Conservation (phyloP, 1,140 invertebrate genomes). For the Mamestra configurata region DNA sequence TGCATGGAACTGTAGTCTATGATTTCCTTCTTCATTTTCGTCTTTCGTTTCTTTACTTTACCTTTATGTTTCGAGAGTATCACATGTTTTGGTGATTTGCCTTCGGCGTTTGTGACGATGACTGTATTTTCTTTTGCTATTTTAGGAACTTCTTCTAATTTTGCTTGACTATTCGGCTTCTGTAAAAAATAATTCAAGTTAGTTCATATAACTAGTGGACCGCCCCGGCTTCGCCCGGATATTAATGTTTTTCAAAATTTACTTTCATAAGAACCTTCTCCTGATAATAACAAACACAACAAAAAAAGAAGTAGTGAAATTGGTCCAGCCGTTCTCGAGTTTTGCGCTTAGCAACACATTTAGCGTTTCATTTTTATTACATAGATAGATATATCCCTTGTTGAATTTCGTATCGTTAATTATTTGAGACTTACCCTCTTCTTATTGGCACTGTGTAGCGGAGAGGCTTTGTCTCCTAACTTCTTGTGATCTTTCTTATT, state of each 20-base stretch:
- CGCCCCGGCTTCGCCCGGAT: no score
- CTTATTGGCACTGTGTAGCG: conserved; percentile 83
- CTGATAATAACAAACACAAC: no score
- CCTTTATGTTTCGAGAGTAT: conserved; percentile 85
- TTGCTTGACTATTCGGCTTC: conserved; percentile 75
- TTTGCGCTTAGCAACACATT: no score
- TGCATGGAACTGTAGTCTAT: conserved; percentile 93
- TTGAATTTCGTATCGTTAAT: neutral
- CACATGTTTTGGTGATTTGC: conserved; percentile 84
- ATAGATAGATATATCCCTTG: neutral
- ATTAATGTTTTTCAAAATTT: no score
- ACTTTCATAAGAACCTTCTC: no score
- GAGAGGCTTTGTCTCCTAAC: conserved; percentile 82
- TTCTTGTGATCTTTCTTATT: conserved; percentile 86
- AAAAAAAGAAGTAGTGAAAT: no score
- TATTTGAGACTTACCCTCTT: conserved; percentile 79
- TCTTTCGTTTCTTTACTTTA: conserved; percentile 83
- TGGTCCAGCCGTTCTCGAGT: no score
- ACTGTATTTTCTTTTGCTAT: conserved; percentile 78
- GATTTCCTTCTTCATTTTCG: conserved; percentile 90
- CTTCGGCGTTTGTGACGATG: conserved; percentile 81
- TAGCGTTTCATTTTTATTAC: no score
- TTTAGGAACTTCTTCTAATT: conserved; percentile 76
- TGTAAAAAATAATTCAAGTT: no score
- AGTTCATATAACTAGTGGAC: no score